Base-by-base conservation (phyloP, 2,888 invertebrate genomes). In the Tenodera sinensis region DNA sequence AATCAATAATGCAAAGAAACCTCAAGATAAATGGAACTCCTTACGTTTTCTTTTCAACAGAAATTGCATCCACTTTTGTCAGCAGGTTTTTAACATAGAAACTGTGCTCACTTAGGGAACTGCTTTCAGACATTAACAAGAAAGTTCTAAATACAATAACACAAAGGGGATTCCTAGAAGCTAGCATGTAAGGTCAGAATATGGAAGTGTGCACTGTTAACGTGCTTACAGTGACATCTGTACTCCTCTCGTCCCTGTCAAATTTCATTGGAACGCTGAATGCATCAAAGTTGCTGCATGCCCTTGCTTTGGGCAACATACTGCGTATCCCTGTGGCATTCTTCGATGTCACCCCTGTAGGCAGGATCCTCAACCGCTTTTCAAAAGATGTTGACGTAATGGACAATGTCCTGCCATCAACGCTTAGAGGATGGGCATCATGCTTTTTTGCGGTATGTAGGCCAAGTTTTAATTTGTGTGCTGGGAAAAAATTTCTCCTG, bases 291-390 rank as follows among this genome's bases (percentile, higher is more conserved):
- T 82, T 90, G 27, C 91, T 93, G 7, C 93, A 93, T 89, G 82
- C 89, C 15, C 88, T 90, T 7, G 91, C 93, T 90, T 90, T 93
- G 83, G 54, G 87, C 8, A 92, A 92, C 89, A 91, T 92, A 83
- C 90, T 93, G 27, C 90, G 91, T 88, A 91, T 91, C 83, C 93
- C 93, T 2, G 92, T 93, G 92, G 81, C 82, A 82, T 95, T 97
- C 94, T 97, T 96, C 94, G 97, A 97, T 93, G 96, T 95, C 91
- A 97, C 97, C 89, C 97, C 97, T 85, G 92, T 95, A 91, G 97
- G 97, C 93, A 94, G 97, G 91, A 95, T 97, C 91, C 94, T 97
- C 88, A 95, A 95, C 93, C 94, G 96, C 91, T 95, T 95, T 92
- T 93, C 95, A 90, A 94, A 93, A 91, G 95, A 96, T 92, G 93